Evolutionary conservation across 1,140 invertebrate genomes (phyloP).

Genomic region (Rhopalosiphum maidis): DNA sequence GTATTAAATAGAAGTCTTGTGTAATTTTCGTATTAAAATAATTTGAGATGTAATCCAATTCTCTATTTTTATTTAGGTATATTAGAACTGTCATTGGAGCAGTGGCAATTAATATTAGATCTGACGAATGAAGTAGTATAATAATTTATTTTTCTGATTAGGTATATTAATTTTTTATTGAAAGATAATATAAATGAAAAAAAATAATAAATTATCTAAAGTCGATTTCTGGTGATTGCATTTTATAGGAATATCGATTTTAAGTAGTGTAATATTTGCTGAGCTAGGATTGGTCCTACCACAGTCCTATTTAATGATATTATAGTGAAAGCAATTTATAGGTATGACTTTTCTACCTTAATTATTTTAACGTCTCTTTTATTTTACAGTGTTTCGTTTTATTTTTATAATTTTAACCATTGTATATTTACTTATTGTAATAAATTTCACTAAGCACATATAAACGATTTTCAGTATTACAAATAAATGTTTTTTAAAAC

Average conservation of each 20-base stretch:
- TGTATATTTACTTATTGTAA: not conserved
- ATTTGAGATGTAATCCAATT: not conserved
- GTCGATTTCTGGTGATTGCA: not conserved
- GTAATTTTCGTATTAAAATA: not conserved
- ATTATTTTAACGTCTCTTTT: not conserved
- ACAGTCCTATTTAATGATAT: not conserved
- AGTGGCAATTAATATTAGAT: not conserved
- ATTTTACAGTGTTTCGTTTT: not conserved
- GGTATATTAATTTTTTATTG: not conserved
- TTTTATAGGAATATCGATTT: not conserved
- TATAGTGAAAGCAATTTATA: not conserved
- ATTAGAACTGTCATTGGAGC: not conserved
- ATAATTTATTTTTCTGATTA: not conserved
- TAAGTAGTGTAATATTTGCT: not conserved
- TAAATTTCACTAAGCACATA: too few species aligned
- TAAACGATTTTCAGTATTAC: not conserved
- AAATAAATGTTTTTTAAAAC: not conserved
- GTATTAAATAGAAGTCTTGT: not conserved
- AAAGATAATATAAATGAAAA: not conserved
- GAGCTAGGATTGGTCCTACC: not conserved
- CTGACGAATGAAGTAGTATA: not conserved
- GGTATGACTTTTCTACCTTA: not conserved
- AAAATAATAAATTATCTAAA: not conserved
- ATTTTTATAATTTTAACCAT: not conserved
- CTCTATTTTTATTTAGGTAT: not conserved